Evolutionary conservation across 1,140 invertebrate genomes (phyloP).

Genomic region (Nasonia longicornis): DNA sequence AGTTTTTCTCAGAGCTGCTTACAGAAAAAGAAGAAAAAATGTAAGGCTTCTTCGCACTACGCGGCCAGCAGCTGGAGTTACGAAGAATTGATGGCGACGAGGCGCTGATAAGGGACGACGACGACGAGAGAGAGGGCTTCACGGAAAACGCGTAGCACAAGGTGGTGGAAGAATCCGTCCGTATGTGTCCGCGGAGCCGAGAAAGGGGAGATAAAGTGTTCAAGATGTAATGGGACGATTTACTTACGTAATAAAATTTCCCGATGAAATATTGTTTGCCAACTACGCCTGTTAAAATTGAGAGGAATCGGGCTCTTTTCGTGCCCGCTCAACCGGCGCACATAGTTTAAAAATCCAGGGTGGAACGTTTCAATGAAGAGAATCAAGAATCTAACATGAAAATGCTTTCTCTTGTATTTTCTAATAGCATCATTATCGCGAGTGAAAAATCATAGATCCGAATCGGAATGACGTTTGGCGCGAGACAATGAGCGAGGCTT

Average conservation of each 20-base stretch:
- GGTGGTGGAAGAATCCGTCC: neutral
- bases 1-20: neutral
- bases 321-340: too few relatives aligned
- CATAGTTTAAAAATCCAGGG: too few relatives aligned
- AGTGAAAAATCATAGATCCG: neutral
- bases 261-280: neutral
- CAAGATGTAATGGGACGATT: neutral
- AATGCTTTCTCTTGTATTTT: neutral
- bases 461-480: too few relatives aligned
- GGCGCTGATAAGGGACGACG: constrained; percentile 6
- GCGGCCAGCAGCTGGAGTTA: neutral
- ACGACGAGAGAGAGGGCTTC: neutral
- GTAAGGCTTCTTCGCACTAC: neutral
- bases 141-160: neutral
- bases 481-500: too few relatives aligned
- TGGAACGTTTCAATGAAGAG: too few relatives aligned
- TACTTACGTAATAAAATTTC: constrained; percentile 2
- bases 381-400: too few relatives aligned
- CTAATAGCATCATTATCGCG: neutral
- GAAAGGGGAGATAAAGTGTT: neutral
- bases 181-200: neutral
- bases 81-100: constrained; percentile 14
- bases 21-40: neutral
- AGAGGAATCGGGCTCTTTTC: too few relatives aligned
- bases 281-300: neutral